Conservation (phyloP, 2,888 invertebrate genomes). For the Agonopterix subpropinquella region DNA sequence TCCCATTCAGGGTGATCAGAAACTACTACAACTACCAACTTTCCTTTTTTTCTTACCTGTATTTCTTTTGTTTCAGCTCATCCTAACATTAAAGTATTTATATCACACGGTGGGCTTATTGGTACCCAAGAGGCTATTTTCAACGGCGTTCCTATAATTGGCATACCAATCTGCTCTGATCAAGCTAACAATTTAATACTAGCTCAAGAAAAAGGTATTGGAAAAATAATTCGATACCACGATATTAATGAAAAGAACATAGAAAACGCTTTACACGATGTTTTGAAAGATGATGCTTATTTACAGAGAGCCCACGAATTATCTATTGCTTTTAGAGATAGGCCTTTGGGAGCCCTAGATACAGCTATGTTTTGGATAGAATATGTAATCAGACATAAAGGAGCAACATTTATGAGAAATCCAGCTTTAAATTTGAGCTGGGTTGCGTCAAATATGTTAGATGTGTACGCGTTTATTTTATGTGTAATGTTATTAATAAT, state of each 20-base stretch:
- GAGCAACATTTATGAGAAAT: conserved; percentile 67
- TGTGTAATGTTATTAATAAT: neutral
- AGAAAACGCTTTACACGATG: conserved; percentile 37
- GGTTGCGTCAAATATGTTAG: conserved; percentile 55
- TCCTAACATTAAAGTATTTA: conserved; percentile 74
- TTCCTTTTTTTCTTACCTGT: no score
- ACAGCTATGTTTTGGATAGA: conserved; percentile 75
- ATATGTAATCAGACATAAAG: conserved; percentile 72
- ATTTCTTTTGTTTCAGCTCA: conserved; percentile 52
- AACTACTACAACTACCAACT: no score
- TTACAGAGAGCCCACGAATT: conserved; percentile 44
- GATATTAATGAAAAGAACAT: conserved; percentile 53
- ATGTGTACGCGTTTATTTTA: conserved; percentile 50
- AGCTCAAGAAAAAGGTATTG: conserved; percentile 52
- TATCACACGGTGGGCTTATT: conserved; percentile 80
- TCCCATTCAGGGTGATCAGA: no score
- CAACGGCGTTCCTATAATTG: conserved; percentile 74
- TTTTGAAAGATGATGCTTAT: conserved; percentile 52
- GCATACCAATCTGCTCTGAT: conserved; percentile 67
- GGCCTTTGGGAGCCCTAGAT: conserved; percentile 65
- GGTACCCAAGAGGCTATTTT: conserved; percentile 78
- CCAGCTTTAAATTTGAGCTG: conserved; percentile 59
- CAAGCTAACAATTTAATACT: conserved; percentile 66
- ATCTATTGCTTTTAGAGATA: conserved; percentile 66
- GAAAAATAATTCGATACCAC: conserved; percentile 53